These are phyloP conservation scores for Canis aureus DNA, from an alignment of 2,113 vertebrate species.

Conservation along the genomic window DNA sequence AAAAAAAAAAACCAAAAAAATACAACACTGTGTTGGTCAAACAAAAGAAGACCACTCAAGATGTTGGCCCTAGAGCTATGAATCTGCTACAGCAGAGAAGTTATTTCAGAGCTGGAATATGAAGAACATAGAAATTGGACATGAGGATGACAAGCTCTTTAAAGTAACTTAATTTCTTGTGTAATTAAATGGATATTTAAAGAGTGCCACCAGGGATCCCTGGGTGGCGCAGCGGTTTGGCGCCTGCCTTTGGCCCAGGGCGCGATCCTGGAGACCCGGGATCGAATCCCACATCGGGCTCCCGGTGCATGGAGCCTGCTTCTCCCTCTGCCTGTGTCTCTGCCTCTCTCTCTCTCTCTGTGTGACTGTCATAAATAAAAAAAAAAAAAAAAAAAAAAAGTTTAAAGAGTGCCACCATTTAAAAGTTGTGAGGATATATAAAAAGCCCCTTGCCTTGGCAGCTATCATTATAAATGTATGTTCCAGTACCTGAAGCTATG, in stretches of 20 bases:
- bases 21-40: neutral
- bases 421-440: neutral
- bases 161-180: no score
- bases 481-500: neutral
- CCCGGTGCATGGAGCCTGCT: no score
- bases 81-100: neutral
- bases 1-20: slow-evolving; percentile 1
- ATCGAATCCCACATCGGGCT: no score
- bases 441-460: neutral
- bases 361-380: no score
- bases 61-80: neutral
- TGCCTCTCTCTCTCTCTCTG: no score
- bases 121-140: neutral
- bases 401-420: slow-evolving; percentile 5
- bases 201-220: neutral
- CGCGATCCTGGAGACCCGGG: no score
- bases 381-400: no score
- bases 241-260: no score
- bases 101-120: slow-evolving; percentile 21
- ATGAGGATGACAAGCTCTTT: neutral
- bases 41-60: neutral
- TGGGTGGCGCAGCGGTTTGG: no score
- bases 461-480: neutral
- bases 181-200: neutral
- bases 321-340: no score